Conservation (phyloP, 2,797 vertebrate species). For the Ispidina picta region DNA sequence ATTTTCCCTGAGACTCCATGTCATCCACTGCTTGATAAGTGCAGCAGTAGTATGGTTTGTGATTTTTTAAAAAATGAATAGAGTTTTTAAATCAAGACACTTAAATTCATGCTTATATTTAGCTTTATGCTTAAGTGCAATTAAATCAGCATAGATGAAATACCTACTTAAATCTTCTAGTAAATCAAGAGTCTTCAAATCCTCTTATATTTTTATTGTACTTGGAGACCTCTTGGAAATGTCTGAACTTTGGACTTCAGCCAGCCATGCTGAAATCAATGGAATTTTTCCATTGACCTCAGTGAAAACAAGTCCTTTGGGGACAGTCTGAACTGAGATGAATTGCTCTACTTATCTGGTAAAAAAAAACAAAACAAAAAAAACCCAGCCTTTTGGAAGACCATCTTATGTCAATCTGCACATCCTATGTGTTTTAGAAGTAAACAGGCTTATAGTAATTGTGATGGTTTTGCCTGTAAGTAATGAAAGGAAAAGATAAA, state of each 20-base stretch:
- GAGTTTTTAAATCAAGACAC: not conserved
- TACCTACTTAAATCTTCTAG: not conserved
- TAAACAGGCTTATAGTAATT: not conserved
- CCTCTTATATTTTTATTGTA: not conserved
- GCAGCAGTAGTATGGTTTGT: not conserved
- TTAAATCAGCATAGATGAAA: not conserved
- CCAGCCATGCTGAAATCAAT: constrained; percentile 38
- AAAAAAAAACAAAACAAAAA: not conserved
- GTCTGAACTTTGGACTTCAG: constrained; percentile 30
- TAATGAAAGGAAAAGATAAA: not conserved
- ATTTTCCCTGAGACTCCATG: not conserved
- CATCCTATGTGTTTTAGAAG: not conserved
- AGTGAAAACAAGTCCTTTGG: constrained; percentile 15
- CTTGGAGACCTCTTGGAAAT: constrained; percentile 4
- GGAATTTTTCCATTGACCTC: constrained; percentile 35
- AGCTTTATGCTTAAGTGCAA: not conserved
- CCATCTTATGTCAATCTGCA: not conserved
- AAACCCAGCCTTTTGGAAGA: not conserved
- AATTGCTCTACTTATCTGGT: constrained; percentile 1
- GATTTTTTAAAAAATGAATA: not conserved
- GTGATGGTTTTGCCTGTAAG: not conserved
- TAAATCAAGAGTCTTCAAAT: not conserved
- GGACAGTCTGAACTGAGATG: constrained; percentile 23
- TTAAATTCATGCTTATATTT: not conserved
- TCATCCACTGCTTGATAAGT: not conserved